Conservation (phyloP, 1,140 invertebrate genomes). For the Tetramorium parvispinum region DNA sequence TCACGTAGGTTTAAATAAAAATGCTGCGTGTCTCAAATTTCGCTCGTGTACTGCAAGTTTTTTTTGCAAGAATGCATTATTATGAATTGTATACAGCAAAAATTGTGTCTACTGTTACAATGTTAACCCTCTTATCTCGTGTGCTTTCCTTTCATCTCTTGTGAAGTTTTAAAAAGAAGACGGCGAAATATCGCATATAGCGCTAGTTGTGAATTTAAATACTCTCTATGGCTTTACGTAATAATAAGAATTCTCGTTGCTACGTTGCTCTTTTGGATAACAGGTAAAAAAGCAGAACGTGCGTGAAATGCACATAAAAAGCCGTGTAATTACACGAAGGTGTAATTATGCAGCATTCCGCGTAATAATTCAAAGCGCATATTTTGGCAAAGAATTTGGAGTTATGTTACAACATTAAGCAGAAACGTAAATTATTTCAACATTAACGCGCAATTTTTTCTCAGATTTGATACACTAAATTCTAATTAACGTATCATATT, state of each 20-base stretch:
- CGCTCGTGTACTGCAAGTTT: background rate
- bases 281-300: background rate
- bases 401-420: background rate
- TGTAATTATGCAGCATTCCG: background rate
- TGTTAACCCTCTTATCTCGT: constrained; percentile 9
- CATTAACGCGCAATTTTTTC: background rate
- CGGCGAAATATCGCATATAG: background rate
- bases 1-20: background rate
- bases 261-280: background rate
- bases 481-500: background rate
- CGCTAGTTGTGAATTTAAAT: background rate
- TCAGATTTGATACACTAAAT: too few relatives aligned
- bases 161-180: background rate
- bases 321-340: background rate
- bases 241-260: background rate
- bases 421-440: background rate
- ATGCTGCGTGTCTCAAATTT: background rate
- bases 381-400: constrained; percentile 12
- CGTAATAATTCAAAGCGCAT: background rate
- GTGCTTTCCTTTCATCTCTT: too few relatives aligned
- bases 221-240: background rate
- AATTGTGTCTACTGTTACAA: background rate
- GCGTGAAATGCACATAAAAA: background rate
- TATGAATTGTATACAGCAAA: background rate
- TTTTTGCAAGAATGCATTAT: background rate